Evolutionary conservation across 2,888 invertebrate species (phyloP), one percentile per base, ranked within the genome.

Genomic region (Lepidonotus clava): DNA sequence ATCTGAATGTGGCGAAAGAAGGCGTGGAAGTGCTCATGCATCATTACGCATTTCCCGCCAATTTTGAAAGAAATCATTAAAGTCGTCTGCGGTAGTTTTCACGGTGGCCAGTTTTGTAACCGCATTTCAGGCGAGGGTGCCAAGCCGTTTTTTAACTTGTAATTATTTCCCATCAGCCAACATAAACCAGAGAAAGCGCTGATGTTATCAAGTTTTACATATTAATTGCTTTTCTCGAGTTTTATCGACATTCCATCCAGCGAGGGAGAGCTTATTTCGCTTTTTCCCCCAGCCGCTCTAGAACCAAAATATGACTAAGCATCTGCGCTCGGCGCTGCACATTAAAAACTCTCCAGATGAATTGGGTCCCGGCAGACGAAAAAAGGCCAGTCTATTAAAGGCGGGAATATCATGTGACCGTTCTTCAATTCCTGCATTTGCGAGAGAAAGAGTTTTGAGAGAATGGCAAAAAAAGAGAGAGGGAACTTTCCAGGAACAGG

Each of bases 221-320:
- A 61, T 61, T 61, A 61, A 61, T 61, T 61, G 24, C 24, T 28
- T 32, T 28, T 32, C 2, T 32, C 61, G 24, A 61, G n/a, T 61
- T 8, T 61, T 61, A 61, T 61, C 61, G 24, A n/a, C n/a, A n/a
- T n/a, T n/a, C n/a, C n/a, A n/a, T n/a, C n/a, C n/a, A 53, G 28
- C 28, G 28, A 56, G 28, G 28, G 28, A 4, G 61, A 61, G 61
- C 61, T 28, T 61, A 61, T 28, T 61, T 18, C 28, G 28, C 28
- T 24, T 61, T 61, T 24, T 61, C 24, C 61, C 5, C 2, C 61
- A 61, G 28, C 46, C 28, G 28, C 28, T 61, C 61, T 61, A 61
- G 61, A 61, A 28, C 28, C 61, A 61, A 28, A 61, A 61, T 61
- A 61, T 61, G 61, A 61, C 61, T 61, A 61, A 61, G 61, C 61